phyloP scores from a whole-genome alignment of 2,113 vertebrate species.

The Sitta europaea region DNA sequence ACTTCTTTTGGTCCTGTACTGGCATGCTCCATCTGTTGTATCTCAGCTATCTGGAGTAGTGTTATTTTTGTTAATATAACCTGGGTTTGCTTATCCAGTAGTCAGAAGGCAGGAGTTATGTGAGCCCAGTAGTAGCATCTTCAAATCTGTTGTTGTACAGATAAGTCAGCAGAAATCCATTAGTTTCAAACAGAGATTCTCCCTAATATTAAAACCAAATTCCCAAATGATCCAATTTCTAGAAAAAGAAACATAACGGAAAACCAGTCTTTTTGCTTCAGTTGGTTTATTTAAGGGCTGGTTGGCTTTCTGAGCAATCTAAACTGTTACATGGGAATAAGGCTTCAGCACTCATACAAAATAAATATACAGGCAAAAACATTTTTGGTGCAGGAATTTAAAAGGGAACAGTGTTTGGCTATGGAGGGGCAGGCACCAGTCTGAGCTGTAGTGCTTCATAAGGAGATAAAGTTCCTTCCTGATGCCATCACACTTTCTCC shows the following conservation, averaged over 20 bases:
- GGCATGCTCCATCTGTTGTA: background rate
- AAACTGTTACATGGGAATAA: background rate
- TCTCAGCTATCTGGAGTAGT: background rate
- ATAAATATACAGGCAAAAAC: background rate
- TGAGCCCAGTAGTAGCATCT: background rate
- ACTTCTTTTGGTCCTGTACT: background rate
- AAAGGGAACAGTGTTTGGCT: background rate
- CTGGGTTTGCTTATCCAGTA: slow-evolving; percentile 23
- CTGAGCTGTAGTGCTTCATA: background rate
- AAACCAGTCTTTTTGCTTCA: background rate
- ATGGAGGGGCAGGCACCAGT: background rate
- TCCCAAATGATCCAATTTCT: background rate
- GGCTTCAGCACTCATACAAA: background rate
- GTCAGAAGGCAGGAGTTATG: background rate
- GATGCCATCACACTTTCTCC: background rate
- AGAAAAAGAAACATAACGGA: background rate
- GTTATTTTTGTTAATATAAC: background rate
- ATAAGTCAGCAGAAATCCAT: slow-evolving; percentile 39
- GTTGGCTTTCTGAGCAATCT: background rate
- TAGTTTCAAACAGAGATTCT: slow-evolving; percentile 18
- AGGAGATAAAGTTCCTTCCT: background rate
- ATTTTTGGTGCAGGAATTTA: background rate
- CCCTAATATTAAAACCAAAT: background rate
- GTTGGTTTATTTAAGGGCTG: background rate
- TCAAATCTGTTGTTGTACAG: slow-evolving; percentile 24